Percentiles rank a stretch among this genome's conserved stretches.
phyloP scores from a whole-genome alignment of 2,888 invertebrate genomes.

The Noctuana brunneofusca region DNA sequence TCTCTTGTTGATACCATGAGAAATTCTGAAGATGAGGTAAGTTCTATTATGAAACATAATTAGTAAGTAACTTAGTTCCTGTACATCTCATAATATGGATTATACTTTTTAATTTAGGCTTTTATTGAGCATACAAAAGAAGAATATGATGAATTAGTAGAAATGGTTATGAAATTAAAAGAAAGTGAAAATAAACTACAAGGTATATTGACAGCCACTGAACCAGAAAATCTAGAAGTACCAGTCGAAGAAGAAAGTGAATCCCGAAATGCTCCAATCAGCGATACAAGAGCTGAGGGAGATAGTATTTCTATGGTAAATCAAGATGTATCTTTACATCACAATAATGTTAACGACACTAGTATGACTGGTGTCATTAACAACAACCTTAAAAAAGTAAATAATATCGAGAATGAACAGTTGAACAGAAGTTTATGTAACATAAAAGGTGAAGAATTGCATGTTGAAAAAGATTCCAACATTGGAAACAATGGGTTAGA shows the following conservation, averaged over 20 bases:
- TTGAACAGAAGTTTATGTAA: constrained; percentile 67
- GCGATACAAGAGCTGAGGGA: constrained; percentile 26
- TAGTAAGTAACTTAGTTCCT: constrained; percentile 47
- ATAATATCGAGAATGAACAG: constrained; percentile 76
- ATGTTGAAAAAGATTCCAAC: constrained; percentile 45
- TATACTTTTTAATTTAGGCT: constrained; percentile 67
- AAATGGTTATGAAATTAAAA: constrained; percentile 86
- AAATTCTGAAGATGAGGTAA: constrained; percentile 87
- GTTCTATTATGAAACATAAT: constrained; percentile 29
- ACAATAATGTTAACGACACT: constrained; percentile 54
- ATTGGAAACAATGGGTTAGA: constrained; percentile 44
- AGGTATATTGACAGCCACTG: constrained; percentile 72
- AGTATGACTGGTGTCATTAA: constrained; percentile 46
- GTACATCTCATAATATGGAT: constrained; percentile 7
- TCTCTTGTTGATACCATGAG: constrained; percentile 87
- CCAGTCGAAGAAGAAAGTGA: constrained; percentile 55
- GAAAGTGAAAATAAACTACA: constrained; percentile 87
- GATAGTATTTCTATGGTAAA: constrained; percentile 37
- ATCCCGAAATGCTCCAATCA: constrained; percentile 27
- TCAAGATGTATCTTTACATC: constrained; percentile 50
- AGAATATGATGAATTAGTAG: constrained; percentile 84
- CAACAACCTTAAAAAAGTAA: constrained; percentile 71
- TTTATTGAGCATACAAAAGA: constrained; percentile 79
- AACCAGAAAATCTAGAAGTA: constrained; percentile 66
- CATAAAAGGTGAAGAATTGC: constrained; percentile 50